phyloP scores from a whole-genome alignment of 1,140 invertebrate genomes.

The Phenacoccus solenopsis region DNA sequence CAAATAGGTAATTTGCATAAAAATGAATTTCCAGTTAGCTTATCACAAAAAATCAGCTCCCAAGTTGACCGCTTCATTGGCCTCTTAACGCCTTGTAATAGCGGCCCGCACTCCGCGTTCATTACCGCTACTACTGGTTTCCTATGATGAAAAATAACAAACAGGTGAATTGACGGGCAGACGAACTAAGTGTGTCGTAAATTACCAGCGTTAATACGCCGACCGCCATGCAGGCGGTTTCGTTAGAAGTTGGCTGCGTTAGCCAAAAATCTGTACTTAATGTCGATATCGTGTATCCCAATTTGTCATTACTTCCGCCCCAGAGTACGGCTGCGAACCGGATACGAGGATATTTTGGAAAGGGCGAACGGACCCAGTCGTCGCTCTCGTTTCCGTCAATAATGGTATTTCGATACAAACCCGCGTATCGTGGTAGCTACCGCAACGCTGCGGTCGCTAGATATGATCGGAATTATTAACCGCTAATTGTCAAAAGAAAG shows the following conservation, averaged over 20 bases:
- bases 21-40: neutral
- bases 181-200: neutral
- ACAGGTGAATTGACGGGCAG: neutral
- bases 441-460: neutral
- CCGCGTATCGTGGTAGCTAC: neutral
- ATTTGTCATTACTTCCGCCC: neutral
- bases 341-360: neutral
- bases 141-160: neutral
- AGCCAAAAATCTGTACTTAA: neutral
- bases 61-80: neutral
- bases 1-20: neutral
- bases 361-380: neutral
- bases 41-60: neutral
- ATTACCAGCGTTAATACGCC: neutral
- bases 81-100: neutral
- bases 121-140: neutral
- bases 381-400: too few species aligned
- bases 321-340: neutral
- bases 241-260: too few species aligned
- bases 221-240: too few species aligned
- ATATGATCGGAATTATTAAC: slow-evolving; percentile 2
- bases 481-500: slow-evolving; percentile 14
- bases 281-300: neutral
- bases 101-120: neutral
- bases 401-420: too few species aligned